These are phyloP conservation scores for Apostichopus parvimensis DNA, from an alignment of 35 echinoderm and acorn worm genomes.

Conservation along the genomic window DNA sequence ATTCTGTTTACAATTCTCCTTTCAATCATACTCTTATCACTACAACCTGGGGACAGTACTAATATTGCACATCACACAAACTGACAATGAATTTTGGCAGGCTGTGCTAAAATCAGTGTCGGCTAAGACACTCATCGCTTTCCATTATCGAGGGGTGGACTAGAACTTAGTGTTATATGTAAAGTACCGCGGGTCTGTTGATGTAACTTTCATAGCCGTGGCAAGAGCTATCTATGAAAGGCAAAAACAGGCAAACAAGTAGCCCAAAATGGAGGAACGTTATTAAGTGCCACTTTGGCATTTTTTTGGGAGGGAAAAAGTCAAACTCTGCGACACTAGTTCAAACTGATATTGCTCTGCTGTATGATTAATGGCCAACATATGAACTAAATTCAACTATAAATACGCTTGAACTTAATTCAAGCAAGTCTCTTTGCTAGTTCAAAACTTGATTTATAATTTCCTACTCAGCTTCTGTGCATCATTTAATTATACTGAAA, in stretches of 20 bases:
- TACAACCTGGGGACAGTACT: constrained; percentile 28
- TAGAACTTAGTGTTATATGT: neutral
- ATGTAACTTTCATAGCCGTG: neutral
- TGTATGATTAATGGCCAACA: too few relatives aligned
- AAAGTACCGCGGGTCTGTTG: neutral
- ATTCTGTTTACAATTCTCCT: constrained; percentile 20
- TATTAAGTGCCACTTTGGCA: too few relatives aligned
- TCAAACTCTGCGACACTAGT: too few relatives aligned
- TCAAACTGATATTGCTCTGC: too few relatives aligned
- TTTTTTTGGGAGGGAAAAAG: too few relatives aligned
- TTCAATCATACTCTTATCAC: constrained; percentile 35
- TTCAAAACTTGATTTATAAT: too few relatives aligned
- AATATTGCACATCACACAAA: constrained; percentile 39
- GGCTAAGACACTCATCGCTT: constrained; percentile 26
- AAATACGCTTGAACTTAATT: too few relatives aligned
- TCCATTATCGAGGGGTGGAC: neutral
- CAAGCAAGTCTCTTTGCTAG: too few relatives aligned
- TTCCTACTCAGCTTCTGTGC: too few relatives aligned
- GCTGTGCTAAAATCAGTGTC: constrained; percentile 13
- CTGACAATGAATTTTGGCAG: constrained; percentile 25
- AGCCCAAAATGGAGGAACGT: neutral
- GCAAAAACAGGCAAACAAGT: neutral
- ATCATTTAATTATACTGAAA: too few relatives aligned
- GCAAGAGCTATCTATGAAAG: too few relatives aligned
- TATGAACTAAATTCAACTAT: too few relatives aligned